A percentile compares a stretch with the other conserved stretches of the same genome.
Evolutionary conservation across 2,888 invertebrate genomes (phyloP).

Genomic region (Patella pellucida): DNA sequence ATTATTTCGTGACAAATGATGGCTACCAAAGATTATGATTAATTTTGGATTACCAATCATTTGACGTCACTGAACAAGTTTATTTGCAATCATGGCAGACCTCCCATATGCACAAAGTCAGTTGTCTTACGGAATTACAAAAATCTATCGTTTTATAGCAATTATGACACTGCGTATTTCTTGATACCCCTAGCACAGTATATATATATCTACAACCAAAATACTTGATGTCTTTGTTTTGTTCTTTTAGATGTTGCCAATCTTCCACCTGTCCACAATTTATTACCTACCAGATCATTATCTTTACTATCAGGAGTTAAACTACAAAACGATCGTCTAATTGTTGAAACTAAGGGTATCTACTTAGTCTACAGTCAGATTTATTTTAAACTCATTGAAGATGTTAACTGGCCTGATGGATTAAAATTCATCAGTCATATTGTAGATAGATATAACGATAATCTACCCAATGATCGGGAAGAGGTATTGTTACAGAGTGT

Average conservation of each 20-base stretch:
- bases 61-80: too few species aligned
- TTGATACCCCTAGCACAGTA: too few species aligned
- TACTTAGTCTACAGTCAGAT: not conserved
- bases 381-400: not conserved
- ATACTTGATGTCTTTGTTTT: too few species aligned
- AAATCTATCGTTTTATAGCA: too few species aligned
- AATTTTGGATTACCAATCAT: too few species aligned
- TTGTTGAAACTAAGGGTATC: not conserved
- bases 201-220: too few species aligned
- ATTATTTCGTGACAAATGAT: too few species aligned
- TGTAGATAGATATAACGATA: not conserved
- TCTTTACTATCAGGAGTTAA: not conserved
- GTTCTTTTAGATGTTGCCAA: not conserved
- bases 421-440: not conserved
- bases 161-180: too few species aligned
- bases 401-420: not conserved
- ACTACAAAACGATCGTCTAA: not conserved
- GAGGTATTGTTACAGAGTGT: not conserved
- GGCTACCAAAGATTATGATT: too few species aligned
- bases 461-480: not conserved
- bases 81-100: too few species aligned
- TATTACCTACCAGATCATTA: not conserved
- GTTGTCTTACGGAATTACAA: too few species aligned
- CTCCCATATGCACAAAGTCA: too few species aligned
- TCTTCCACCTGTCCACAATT: not conserved